These are phyloP conservation scores for Thelaira solivaga DNA, from an alignment of 2,888 invertebrate species.

Conservation along the genomic window DNA sequence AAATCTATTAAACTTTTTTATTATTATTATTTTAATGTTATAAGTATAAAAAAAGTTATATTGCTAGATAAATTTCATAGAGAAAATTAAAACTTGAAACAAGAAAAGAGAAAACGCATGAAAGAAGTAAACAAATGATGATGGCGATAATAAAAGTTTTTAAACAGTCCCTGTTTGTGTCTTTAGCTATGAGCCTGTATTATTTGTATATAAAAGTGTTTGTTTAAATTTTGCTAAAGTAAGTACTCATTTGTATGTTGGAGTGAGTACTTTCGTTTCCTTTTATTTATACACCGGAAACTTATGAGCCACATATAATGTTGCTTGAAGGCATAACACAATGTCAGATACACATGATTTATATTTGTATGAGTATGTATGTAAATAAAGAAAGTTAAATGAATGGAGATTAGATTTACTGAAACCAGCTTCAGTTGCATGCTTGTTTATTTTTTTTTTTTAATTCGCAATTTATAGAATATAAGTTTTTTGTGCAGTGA, in stretches of 20 bases:
- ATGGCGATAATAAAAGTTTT: constrained; percentile 32
- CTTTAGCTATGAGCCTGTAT: too few relatives aligned
- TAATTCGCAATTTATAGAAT: constrained; percentile 19
- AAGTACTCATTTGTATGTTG: not conserved
- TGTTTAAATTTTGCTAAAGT: too few relatives aligned
- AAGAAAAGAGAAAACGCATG: constrained; percentile 1
- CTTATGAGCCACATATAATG: constrained; percentile 42
- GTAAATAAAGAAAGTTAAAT: constrained; percentile 43
- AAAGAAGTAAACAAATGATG: constrained; percentile 27
- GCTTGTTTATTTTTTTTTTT: not conserved
- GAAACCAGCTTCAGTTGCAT: constrained; percentile 11
- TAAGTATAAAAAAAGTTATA: constrained; percentile 19
- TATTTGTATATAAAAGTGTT: too few relatives aligned
- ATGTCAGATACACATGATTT: constrained; percentile 44
- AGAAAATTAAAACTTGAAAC: not conserved
- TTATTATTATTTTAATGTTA: constrained; percentile 32
- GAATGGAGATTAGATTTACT: constrained; percentile 44
- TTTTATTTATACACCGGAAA: constrained; percentile 34
- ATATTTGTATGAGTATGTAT: too few relatives aligned
- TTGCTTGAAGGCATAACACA: constrained; percentile 45
- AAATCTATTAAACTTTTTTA: constrained; percentile 38
- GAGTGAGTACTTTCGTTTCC: not conserved
- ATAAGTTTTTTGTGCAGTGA: not conserved
- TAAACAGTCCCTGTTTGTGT: constrained; percentile 16
- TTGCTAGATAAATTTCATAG: constrained; percentile 12